A percentile compares a stretch with the other conserved stretches of the same genome.
Evolutionary conservation across 2,888 invertebrate species (phyloP).

Genomic region (Serripes groenlandicus): DNA sequence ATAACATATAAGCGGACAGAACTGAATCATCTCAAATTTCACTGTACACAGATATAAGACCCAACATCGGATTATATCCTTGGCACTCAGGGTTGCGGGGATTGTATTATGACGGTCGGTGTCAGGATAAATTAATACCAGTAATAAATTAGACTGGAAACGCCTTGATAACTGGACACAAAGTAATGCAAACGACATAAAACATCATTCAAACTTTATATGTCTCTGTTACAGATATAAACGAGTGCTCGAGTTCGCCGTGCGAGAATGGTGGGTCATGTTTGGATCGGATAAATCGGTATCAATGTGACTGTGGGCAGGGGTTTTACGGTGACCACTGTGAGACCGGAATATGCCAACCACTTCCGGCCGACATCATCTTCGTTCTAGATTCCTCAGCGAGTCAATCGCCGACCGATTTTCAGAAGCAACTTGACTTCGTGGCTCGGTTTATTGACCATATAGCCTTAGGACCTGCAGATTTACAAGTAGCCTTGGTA

Average conservation of each 20-base stretch:
- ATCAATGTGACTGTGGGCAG: neutral
- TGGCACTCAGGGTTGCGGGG: no score
- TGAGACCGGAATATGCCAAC: conserved; percentile 20
- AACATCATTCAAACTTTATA: no score
- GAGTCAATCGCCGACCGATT: conserved; percentile 31
- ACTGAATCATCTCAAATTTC: no score
- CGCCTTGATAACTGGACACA: no score
- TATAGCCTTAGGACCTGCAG: conserved; percentile 26
- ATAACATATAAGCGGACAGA: no score
- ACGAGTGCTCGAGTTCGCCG: neutral
- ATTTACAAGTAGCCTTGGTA: conserved; percentile 37
- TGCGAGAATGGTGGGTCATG: neutral
- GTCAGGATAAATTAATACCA: no score
- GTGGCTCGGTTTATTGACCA: conserved; percentile 26
- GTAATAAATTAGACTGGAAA: no score
- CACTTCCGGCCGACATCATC: conserved; percentile 45
- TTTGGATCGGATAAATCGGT: neutral
- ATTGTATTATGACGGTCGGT: no score
- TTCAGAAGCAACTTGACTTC: conserved; percentile 41
- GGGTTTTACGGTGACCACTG: neutral
- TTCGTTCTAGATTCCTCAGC: conserved; percentile 45
- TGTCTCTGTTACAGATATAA: neutral
- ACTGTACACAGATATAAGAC: no score
- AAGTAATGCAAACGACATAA: no score
- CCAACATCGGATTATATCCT: no score